A percentile compares a stretch with the other conserved stretches of the same genome.
Conservation (phyloP, 2,888 invertebrate species). For the Pinctada fucata region DNA sequence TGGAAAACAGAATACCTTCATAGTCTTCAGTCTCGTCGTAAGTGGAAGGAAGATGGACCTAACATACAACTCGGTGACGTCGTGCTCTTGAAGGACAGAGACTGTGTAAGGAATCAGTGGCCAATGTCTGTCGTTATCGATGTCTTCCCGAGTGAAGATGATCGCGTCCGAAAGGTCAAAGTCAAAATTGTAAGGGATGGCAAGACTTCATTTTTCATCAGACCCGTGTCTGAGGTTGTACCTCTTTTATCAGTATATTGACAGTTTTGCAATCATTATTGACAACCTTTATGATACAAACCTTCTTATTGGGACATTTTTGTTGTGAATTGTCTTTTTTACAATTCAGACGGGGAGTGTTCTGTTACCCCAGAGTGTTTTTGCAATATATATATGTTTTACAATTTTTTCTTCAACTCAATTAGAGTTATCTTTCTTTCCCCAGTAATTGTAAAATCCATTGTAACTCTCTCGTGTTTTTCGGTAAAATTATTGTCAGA, state of each 20-base stretch:
- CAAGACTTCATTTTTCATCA: slow-evolving; percentile 9
- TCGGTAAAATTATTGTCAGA: no score
- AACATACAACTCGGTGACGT: slow-evolving; percentile 31
- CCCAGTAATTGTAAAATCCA: no score
- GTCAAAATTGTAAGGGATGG: slow-evolving; percentile 22
- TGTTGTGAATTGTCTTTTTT: no score
- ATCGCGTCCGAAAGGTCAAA: slow-evolving; percentile 32
- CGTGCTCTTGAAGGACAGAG: slow-evolving; percentile 32
- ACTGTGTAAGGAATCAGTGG: slow-evolving; percentile 22
- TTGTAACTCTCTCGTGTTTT: no score
- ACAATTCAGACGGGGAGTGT: no score
- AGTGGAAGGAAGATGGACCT: slow-evolving; percentile 15
- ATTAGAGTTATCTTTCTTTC: no score
- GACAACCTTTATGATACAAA: no score
- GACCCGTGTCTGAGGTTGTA: slow-evolving; percentile 27
- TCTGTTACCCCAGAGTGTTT: no score
- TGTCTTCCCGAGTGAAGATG: slow-evolving; percentile 28
- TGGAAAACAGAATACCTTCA: slow-evolving; percentile 36
- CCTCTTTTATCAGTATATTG: not conserved
- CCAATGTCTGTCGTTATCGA: slow-evolving; percentile 28
- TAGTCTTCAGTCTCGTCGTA: slow-evolving; percentile 27
- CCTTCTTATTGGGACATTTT: no score
- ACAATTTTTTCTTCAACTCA: no score
- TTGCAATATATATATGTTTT: no score
- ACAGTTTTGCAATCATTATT: no score